These are phyloP conservation scores for Drosophila virilis DNA, from an alignment of 1,140 invertebrate genomes.

Conservation along the genomic window DNA sequence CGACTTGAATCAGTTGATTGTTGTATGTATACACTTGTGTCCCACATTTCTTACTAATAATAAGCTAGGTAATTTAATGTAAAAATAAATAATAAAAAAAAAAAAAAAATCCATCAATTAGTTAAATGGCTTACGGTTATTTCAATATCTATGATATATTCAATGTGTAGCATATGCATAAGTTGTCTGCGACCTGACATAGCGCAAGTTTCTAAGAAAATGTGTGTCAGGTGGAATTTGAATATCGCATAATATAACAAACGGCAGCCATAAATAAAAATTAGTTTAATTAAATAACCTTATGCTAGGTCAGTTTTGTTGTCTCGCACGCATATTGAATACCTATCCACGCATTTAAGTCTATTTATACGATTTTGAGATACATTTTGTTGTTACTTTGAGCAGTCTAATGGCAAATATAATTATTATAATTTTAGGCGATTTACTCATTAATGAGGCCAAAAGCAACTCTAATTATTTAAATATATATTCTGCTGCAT, in stretches of 20 bases:
- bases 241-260: conserved; percentile 34
- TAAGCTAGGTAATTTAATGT: neutral
- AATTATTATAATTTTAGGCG: too few species aligned
- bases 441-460: too few species aligned
- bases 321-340: conserved; percentile 6
- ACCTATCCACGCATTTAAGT: neutral
- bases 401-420: too few species aligned
- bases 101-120: neutral
- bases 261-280: conserved; percentile 9
- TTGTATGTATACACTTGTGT: conserved; percentile 34
- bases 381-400: too few species aligned
- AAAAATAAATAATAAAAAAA: too few species aligned
- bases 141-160: neutral
- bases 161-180: conserved; percentile 20
- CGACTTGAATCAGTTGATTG: conserved; percentile 13
- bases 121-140: conserved; percentile 2
- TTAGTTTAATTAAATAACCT: conserved; percentile 27
- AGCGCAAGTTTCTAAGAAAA: conserved; percentile 16
- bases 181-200: neutral
- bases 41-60: conserved; percentile 21
- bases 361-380: neutral
- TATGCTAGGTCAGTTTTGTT: conserved; percentile 36
- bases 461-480: too few species aligned
- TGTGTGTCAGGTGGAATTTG: conserved; percentile 60
- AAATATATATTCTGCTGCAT: neutral